A percentile compares a stretch with the other conserved stretches of the same genome.
Evolutionary conservation across 2,113 vertebrate species (phyloP).

Genomic region (Cryptomyrus ogoouensis): DNA sequence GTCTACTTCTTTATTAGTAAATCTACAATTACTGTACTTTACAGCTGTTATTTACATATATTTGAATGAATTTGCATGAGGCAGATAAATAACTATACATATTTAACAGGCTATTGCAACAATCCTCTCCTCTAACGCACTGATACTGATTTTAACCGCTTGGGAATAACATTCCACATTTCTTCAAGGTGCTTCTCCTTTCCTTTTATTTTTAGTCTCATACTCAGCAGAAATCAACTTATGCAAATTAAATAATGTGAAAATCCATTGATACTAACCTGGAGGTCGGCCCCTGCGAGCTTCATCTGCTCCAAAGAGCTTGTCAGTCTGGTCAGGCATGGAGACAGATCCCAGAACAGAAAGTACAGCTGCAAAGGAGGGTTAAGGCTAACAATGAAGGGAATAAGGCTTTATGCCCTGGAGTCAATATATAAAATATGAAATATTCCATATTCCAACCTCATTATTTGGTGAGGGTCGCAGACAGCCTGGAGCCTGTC

Average conservation of each 20-base stretch:
- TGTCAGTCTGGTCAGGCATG: conserved; percentile 53
- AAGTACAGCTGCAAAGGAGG: conserved; percentile 50
- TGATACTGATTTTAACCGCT: background rate
- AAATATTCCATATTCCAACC: background rate
- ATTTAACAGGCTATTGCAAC: background rate
- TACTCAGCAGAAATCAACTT: background rate
- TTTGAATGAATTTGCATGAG: background rate
- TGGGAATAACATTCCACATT: background rate
- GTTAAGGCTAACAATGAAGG: background rate
- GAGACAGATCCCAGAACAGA: conserved; percentile 60
- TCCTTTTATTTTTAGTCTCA: background rate
- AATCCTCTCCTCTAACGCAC: background rate
- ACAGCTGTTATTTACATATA: background rate
- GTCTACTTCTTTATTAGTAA: background rate
- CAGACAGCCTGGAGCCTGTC: background rate
- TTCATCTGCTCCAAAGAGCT: conserved; percentile 52
- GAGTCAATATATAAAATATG: background rate
- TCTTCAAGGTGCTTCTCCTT: background rate
- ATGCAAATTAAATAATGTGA: background rate
- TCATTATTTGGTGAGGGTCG: background rate
- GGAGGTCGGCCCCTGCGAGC: conserved; percentile 30
- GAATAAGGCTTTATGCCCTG: background rate
- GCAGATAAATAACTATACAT: background rate
- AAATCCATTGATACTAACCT: conserved; percentile 41
- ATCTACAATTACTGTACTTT: background rate